Evolutionary conservation across 2,888 invertebrate species (phyloP), one percentile per base, ranked within the genome.

Genomic region (Disparrhopalites patrizii): DNA sequence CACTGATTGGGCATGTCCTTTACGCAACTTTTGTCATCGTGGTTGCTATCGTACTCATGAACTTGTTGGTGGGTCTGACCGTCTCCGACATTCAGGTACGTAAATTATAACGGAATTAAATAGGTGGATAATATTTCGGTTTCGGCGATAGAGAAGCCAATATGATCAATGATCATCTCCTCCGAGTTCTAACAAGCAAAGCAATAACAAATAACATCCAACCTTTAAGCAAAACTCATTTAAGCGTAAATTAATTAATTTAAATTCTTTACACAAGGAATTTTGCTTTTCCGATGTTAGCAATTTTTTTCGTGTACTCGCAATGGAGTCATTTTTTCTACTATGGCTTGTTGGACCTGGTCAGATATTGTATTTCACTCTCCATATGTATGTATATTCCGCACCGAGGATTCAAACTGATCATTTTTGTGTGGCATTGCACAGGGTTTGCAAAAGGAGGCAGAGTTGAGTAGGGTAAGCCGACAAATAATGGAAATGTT

Each of bases 31-130:
- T 74, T 67, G 74, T 74, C 10, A 70, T 74, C 10, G 72, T 74
- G 64, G 70, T 73, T 10, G 69, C 74, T 1, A 72, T 74, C 30
- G 73, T 74, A 0, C 65, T 74, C 8, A 74, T 73, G 73, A 71
- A 71, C 36, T 54, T 71, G 0, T 52, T 71, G 3, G 67, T 73
- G 15, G 69, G 69, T 54, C 47, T 71, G 23, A 70, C 71, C 2
- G 74, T 74, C 52, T 68, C 68, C 28, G 74, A 74, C 38, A 74
- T 74, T 62, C 70, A 73, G 69, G 73, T 73, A 67, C 52, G n/a
- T n/a, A n/a, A n/a, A n/a, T n/a, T n/a, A n/a, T n/a, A n/a, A n/a
- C n/a, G n/a, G n/a, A n/a, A 30, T 13, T 50, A 50, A n/a, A n/a
- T n/a, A n/a, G n/a, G n/a, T n/a, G n/a, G n/a, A n/a, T n/a, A n/a